Base-by-base conservation (phyloP, 2,797 vertebrate genomes). In the Schizopygopsis malacanthus region DNA sequence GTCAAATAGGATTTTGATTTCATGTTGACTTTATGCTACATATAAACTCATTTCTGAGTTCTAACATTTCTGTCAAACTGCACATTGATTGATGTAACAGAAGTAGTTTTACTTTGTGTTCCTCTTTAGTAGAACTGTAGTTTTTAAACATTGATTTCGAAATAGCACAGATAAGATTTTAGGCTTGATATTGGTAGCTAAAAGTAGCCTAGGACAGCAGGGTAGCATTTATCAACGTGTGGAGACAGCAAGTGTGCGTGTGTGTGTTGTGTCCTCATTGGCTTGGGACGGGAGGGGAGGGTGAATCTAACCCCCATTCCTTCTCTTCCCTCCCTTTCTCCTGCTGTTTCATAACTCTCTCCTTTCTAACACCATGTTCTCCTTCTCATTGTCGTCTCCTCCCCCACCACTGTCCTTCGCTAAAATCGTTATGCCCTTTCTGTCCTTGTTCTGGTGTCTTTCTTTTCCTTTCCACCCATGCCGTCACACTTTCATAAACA, bases 261-360 rank as follows among this genome's bases (percentile, higher is more conserved):
- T 33, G 71, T 75, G 61, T 85, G 85, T 75, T 73, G 39, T n/a
- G 52, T 52, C 47, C 41, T 78, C n/a, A 59, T 61, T 78, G 78
- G 75, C 45, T 70, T 50, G 89, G 77, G 73, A 65, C 82, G 91
- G 88, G 89, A 88, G 89, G 92, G 91, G 92, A 91, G 89, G 33
- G 90, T 87, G 77, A 81, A 79, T 89, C 91, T 91, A 93, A 93
- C 87, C 83, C 22, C 18, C 79, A 75, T 89, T 83, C 89, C 87
- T 89, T 88, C 81, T 89, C 81, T 88, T 78, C 82, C 65, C 88
- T 86, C 52, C 83, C 79, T 84, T 54, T 86, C 87, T 86, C 82
- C 45, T 86, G 69, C 61, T 83, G 70, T 86, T 81, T 72, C 72
- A 80, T 73, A 39, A 85, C 78, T 80, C 22, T 76, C n/a, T 82